Evolutionary conservation across 2,797 vertebrate genomes (phyloP).

Genomic region (Sarcophilus harrisii): DNA sequence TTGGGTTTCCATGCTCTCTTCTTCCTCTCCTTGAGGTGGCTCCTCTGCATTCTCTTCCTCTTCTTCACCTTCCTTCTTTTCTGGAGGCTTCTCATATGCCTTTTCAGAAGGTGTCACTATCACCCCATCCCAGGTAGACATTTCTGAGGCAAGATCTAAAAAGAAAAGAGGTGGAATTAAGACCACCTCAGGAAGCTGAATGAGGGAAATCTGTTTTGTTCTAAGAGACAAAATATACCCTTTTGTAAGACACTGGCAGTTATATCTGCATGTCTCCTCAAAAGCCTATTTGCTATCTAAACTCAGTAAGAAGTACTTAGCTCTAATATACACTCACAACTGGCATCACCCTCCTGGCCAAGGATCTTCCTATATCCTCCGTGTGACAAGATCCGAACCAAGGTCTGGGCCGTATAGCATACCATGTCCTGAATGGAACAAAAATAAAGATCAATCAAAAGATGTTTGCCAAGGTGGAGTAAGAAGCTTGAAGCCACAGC

Average conservation of each 20-base stretch:
- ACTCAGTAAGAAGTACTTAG: neutral
- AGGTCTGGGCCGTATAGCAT: conserved; percentile 97
- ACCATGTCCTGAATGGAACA: conserved; percentile 93
- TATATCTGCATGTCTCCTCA: neutral
- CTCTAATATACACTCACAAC: conserved; percentile 88
- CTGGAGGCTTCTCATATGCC: conserved; percentile 96
- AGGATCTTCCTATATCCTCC: conserved; percentile 97
- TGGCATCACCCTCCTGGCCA: conserved; percentile 96
- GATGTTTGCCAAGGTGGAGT: neutral
- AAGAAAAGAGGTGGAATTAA: neutral
- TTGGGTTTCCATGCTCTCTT: conserved; percentile 98
- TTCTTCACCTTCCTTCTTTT: conserved; percentile 97
- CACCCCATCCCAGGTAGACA: conserved; percentile 98
- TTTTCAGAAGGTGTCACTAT: conserved; percentile 98
- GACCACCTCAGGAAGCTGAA: neutral
- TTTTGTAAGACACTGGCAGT: neutral
- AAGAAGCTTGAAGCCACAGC: conserved; percentile 2
- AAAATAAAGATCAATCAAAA: neutral
- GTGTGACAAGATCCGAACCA: conserved; percentile 96
- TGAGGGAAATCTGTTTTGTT: neutral
- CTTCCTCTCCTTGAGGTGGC: conserved; percentile 92
- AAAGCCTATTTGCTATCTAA: conserved; percentile 1
- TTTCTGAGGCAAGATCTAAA: conserved; percentile 93
- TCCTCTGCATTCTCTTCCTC: conserved; percentile 95
- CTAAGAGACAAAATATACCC: neutral